Evolutionary conservation across 2,113 vertebrate species (phyloP).

Genomic region (Nibea coibor): DNA sequence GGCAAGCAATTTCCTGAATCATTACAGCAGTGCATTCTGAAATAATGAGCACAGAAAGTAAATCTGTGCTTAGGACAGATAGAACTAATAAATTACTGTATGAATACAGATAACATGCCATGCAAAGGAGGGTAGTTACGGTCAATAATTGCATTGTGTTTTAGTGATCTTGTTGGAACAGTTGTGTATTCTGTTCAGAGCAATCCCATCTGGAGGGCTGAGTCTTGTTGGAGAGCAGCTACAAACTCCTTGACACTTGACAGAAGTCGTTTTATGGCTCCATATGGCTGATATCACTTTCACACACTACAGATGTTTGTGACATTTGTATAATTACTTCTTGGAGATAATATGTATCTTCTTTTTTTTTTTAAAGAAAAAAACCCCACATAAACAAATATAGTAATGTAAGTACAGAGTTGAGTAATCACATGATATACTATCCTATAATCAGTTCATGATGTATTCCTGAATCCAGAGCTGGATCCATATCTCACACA

Average conservation of each 20-base stretch:
- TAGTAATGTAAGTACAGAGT: not conserved
- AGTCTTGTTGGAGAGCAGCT: not conserved
- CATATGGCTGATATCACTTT: conserved; percentile 9
- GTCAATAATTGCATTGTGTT: not conserved
- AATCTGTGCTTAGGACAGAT: not conserved
- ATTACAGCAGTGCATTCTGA: not conserved
- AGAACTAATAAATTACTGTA: not conserved
- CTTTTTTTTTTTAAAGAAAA: too few relatives aligned
- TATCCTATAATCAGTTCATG: not conserved
- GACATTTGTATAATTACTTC: not conserved
- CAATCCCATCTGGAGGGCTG: conserved; percentile 4
- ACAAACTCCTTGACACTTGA: not conserved
- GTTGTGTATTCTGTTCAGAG: not conserved
- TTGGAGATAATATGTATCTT: not conserved
- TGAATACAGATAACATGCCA: not conserved
- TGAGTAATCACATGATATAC: not conserved
- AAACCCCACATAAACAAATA: not conserved
- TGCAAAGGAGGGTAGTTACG: not conserved
- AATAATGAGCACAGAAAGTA: not conserved
- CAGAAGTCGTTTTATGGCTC: not conserved
- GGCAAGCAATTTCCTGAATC: not conserved
- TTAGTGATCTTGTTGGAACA: not conserved
- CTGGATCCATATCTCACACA: conserved; percentile 14
- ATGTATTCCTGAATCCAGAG: not conserved
- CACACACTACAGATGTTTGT: conserved; percentile 5